Percentiles rank a stretch among this genome's conserved stretches.
These are phyloP conservation scores for Minunthozetes semirufus DNA, from an alignment of 2,888 invertebrate genomes.

Conservation along the genomic window DNA sequence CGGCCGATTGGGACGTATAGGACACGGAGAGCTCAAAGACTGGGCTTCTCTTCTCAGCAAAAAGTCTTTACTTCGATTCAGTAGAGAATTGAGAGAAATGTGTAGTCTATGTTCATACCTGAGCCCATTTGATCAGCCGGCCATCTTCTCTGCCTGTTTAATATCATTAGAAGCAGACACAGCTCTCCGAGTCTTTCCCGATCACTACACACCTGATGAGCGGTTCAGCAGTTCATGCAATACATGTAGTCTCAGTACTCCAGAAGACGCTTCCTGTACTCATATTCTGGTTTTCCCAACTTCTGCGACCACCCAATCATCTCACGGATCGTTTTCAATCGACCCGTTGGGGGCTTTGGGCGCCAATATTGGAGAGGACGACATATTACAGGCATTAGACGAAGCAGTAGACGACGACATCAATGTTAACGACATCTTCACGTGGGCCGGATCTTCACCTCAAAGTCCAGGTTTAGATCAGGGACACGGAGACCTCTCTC, in stretches of 20 bases:
- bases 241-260: conserved; percentile 84
- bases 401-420: conserved; percentile 41
- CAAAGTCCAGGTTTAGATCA: conserved; percentile 55
- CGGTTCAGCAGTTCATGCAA: conserved; percentile 71
- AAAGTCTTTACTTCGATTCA: conserved; percentile 78
- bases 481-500: conserved; percentile 47
- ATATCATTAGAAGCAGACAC: conserved; percentile 89
- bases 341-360: conserved; percentile 38
- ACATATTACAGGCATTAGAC: conserved; percentile 23
- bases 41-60: conserved; percentile 92
- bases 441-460: conserved; percentile 55
- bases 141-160: conserved; percentile 93
- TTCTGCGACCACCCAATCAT: conserved; percentile 75
- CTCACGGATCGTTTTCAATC: conserved; percentile 35
- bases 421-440: conserved; percentile 63
- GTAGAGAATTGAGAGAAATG: conserved; percentile 77
- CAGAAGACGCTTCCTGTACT: conserved; percentile 91
- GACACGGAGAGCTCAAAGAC: conserved; percentile 94
- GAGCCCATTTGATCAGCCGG: conserved; percentile 73
- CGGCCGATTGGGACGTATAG: conserved; percentile 89
- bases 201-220: conserved; percentile 88
- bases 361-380: conserved; percentile 47
- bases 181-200: conserved; percentile 80
- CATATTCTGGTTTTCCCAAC: conserved; percentile 98
- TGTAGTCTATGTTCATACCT: conserved; percentile 80